phyloP scores from a whole-genome alignment of 2,113 vertebrate genomes.

The Rhynchopsitta pachyrhyncha region DNA sequence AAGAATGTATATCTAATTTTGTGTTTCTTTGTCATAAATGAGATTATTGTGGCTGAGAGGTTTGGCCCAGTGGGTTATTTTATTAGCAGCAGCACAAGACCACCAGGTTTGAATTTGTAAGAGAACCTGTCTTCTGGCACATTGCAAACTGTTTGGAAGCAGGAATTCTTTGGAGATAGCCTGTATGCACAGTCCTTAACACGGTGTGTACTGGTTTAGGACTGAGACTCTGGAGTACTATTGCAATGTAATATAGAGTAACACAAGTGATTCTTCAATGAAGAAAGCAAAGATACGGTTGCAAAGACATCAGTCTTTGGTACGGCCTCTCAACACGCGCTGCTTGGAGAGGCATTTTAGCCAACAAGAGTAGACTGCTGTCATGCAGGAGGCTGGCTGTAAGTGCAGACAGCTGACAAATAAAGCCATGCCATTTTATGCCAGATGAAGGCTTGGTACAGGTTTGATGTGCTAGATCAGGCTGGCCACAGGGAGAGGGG shows the following conservation, averaged over 20 bases:
- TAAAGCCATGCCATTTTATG: not conserved
- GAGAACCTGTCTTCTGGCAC: not conserved
- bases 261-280: not conserved
- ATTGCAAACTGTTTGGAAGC: not conserved
- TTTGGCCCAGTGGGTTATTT: not conserved
- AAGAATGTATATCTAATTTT: not conserved
- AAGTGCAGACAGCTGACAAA: not conserved
- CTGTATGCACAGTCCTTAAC: not conserved
- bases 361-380: not conserved
- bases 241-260: not conserved
- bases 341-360: not conserved
- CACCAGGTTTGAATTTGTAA: not conserved
- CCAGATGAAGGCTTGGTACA: not conserved
- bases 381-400: not conserved
- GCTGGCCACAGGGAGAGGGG: not conserved
- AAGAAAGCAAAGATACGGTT: not conserved
- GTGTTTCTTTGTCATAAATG: not conserved
- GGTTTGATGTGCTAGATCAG: not conserved
- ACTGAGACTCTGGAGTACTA: not conserved
- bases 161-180: not conserved
- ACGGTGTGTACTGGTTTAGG: not conserved
- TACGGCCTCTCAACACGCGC: rapidly evolving
- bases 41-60: not conserved
- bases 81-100: not conserved
- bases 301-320: not conserved